phyloP scores from a whole-genome alignment of 2,888 invertebrate species.

The Spatulosminthurus flaviceps region DNA sequence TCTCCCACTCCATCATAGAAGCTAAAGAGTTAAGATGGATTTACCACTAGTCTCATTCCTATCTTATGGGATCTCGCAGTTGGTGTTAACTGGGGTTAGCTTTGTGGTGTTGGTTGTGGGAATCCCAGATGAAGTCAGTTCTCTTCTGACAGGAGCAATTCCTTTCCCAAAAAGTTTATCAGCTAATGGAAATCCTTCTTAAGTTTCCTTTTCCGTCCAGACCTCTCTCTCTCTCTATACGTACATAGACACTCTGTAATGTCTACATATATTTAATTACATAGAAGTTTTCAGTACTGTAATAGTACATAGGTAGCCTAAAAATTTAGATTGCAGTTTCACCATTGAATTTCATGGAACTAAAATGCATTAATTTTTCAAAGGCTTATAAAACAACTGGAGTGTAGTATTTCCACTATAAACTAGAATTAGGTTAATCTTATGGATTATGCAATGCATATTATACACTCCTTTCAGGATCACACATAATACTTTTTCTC shows the following conservation, averaged over 20 bases:
- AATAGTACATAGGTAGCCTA: too few species aligned
- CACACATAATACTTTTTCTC: too few species aligned
- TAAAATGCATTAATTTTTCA: too few species aligned
- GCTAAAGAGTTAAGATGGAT: neutral
- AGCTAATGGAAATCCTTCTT: neutral
- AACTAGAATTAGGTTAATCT: too few species aligned
- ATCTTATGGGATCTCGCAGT: neutral
- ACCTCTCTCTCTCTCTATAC: neutral
- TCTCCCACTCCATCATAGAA: neutral
- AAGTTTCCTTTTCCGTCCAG: neutral
- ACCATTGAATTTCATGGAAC: too few species aligned
- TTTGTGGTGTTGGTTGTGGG: neutral
- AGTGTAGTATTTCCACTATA: too few species aligned
- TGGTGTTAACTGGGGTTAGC: constrained; percentile 14
- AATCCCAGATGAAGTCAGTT: neutral
- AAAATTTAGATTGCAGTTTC: too few species aligned
- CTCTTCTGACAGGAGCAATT: neutral
- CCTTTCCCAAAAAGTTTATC: constrained; percentile 2
- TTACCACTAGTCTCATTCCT: neutral
- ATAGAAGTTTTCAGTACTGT: too few species aligned
- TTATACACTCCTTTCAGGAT: too few species aligned
- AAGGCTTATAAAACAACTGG: too few species aligned
- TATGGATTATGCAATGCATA: too few species aligned
- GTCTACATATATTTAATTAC: too few species aligned
- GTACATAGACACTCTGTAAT: constrained; percentile 1